Evolutionary conservation across 1,140 invertebrate genomes (phyloP).

Genomic region (Drosophila nigromelanica): DNA sequence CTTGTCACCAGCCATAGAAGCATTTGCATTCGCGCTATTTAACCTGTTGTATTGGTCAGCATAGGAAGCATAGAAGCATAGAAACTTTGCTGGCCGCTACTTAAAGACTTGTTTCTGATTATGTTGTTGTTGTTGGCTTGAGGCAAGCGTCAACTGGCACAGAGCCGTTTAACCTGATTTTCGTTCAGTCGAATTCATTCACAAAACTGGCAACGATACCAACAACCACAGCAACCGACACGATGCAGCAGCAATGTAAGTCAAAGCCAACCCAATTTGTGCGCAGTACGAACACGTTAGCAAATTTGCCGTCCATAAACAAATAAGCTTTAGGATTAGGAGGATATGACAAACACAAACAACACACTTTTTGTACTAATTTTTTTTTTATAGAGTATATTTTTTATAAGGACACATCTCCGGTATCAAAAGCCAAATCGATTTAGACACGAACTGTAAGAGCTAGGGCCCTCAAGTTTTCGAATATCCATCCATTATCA

Average conservation of each 20-base stretch:
- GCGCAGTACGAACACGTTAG: conserved; percentile 46
- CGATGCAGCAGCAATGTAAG: conserved; percentile 69
- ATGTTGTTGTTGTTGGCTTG: conserved; percentile 18
- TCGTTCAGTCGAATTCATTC: conserved; percentile 67
- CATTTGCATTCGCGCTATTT: conserved; percentile 32
- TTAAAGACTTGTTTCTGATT: conserved; percentile 31
- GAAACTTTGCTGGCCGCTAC: conserved; percentile 45
- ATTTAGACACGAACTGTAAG: no score
- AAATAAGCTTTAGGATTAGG: conserved; percentile 9
- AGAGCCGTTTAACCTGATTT: conserved; percentile 78
- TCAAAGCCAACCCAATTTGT: conserved; percentile 38
- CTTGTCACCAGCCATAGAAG: conserved; percentile 23
- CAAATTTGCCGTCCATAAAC: conserved; percentile 60
- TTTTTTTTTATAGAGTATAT: no score
- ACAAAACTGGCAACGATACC: conserved; percentile 42
- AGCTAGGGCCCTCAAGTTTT: no score
- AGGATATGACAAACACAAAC: neutral
- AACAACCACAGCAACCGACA: conserved; percentile 31
- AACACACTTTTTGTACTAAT: no score
- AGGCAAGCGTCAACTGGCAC: conserved; percentile 65
- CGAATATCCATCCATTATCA: no score
- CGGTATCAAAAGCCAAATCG: no score
- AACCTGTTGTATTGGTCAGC: conserved; percentile 18
- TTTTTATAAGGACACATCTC: no score
- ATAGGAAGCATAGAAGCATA: no score